A percentile compares a stretch with the other conserved stretches of the same genome.
These are phyloP conservation scores for Sussaba pulchella DNA, from an alignment of 2,888 invertebrate genomes.

Conservation along the genomic window DNA sequence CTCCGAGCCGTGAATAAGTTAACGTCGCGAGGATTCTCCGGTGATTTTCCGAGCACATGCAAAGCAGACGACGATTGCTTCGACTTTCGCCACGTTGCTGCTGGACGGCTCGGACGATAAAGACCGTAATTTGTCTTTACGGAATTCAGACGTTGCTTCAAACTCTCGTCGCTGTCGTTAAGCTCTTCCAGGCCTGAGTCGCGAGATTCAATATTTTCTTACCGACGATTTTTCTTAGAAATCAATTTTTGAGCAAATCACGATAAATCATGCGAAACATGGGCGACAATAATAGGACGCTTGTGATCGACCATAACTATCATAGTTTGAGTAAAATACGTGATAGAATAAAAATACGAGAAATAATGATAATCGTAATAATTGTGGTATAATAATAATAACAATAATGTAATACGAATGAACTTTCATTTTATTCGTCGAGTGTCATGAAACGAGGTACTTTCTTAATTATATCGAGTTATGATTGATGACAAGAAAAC, in stretches of 20 bases:
- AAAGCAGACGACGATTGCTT: slow-evolving; percentile 54
- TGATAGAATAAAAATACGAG: background rate
- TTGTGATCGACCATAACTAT: too few relatives aligned
- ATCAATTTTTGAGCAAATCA: slow-evolving; percentile 45
- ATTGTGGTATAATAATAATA: slow-evolving; percentile 18
- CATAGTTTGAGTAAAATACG: background rate
- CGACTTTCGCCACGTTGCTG: slow-evolving; percentile 19
- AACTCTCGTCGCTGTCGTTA: slow-evolving; percentile 44
- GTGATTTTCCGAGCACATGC: slow-evolving; percentile 59
- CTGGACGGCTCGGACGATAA: slow-evolving; percentile 46
- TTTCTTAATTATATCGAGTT: background rate
- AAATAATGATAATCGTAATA: slow-evolving; percentile 34
- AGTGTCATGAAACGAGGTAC: background rate
- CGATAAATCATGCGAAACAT: slow-evolving; percentile 23
- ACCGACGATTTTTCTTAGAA: slow-evolving; percentile 58
- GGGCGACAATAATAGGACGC: background rate
- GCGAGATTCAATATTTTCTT: slow-evolving; percentile 54
- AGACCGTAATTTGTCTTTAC: slow-evolving; percentile 65
- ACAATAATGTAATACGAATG: background rate
- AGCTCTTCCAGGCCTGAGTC: background rate
- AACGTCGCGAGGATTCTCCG: slow-evolving; percentile 53
- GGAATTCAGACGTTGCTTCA: slow-evolving; percentile 63
- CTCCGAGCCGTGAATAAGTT: slow-evolving; percentile 52
- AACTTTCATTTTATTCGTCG: background rate
- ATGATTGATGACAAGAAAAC: slow-evolving; percentile 35